Conservation (phyloP, 2,888 invertebrate genomes). For the Lithosia quadra region DNA sequence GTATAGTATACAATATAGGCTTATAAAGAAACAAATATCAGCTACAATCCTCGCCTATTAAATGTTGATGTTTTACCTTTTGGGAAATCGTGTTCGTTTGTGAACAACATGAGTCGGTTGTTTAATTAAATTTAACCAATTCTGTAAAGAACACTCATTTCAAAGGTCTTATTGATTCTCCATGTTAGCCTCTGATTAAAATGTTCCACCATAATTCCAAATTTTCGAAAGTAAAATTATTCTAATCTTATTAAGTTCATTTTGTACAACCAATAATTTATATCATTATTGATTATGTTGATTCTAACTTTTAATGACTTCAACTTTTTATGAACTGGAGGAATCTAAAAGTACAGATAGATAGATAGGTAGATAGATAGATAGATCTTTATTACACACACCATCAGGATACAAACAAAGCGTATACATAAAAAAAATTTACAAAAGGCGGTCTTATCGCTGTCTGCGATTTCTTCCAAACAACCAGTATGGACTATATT, state of each 20-base stretch:
- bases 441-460: too few relatives aligned
- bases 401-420: too few relatives aligned
- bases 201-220: conserved; percentile 28
- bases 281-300: background rate
- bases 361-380: too few relatives aligned
- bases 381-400: too few relatives aligned
- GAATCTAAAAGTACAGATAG: too few relatives aligned
- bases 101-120: conserved; percentile 50
- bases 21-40: conserved; percentile 43
- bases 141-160: conserved; percentile 47
- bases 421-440: too few relatives aligned
- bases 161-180: conserved; percentile 42
- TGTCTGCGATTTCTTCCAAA: too few relatives aligned
- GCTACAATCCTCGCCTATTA: conserved; percentile 36
- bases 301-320: too few relatives aligned
- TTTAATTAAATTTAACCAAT: conserved; percentile 60
- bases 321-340: too few relatives aligned
- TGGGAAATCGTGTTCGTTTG: conserved; percentile 57
- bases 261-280: background rate
- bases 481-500: too few relatives aligned
- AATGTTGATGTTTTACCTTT: conserved; percentile 55
- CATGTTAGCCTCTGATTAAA: conserved; percentile 39
- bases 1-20: conserved; percentile 26
- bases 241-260: background rate
- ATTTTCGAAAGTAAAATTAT: conserved; percentile 18